phyloP scores from a whole-genome alignment of 2,113 vertebrate genomes.

The Herpailurus yagouaroundi region DNA sequence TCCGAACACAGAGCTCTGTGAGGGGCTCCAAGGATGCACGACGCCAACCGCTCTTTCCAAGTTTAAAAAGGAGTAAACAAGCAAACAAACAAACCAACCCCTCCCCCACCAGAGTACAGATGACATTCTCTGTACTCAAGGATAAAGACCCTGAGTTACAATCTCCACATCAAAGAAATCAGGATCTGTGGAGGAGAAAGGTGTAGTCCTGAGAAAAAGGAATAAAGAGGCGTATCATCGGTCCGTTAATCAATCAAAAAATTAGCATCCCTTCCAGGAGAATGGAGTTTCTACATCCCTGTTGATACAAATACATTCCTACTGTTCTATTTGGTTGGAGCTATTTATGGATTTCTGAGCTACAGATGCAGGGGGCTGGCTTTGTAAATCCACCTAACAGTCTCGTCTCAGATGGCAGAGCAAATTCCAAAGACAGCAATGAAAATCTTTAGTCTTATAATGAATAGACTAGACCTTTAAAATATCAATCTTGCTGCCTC shows the following conservation, averaged over 20 bases:
- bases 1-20: conserved; percentile 48
- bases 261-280: neutral
- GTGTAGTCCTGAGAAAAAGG: neutral
- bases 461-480: neutral
- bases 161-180: neutral
- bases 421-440: neutral
- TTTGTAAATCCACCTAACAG: neutral
- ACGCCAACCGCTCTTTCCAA: neutral
- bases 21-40: neutral
- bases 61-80: conserved; percentile 24
- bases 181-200: neutral
- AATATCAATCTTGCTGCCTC: neutral
- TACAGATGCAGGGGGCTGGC: neutral
- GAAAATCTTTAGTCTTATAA: neutral
- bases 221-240: neutral
- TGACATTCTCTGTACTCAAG: neutral
- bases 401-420: neutral
- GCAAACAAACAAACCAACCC: neutral
- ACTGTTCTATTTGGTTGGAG: neutral
- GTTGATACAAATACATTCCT: neutral
- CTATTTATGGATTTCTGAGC: neutral
- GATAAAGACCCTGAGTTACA: neutral
- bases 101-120: neutral
- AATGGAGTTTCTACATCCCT: neutral
- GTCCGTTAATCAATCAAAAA: neutral